Evolutionary conservation across 2,888 invertebrate species (phyloP).

Genomic region (Suillia variegata): DNA sequence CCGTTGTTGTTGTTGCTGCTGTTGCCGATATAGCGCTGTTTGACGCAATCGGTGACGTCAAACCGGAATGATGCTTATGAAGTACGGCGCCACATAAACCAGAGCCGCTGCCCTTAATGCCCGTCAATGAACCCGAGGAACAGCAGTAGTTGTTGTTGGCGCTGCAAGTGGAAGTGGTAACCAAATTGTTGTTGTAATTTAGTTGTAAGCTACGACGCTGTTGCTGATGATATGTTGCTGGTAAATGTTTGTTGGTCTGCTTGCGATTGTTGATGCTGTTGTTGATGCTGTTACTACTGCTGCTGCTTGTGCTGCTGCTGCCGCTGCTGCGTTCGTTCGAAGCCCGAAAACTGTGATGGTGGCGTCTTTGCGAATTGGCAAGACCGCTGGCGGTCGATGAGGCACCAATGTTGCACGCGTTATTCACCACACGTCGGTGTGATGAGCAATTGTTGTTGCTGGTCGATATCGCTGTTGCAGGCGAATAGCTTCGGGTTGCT

Average conservation of each 20-base stretch:
- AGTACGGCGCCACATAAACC: conserved; percentile 39
- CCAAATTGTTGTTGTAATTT: conserved; percentile 54
- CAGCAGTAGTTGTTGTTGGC: conserved; percentile 38
- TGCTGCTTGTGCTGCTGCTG: too few species aligned
- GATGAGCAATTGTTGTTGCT: conserved; percentile 31
- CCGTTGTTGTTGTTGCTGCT: conserved; percentile 37
- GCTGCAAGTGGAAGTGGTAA: conserved; percentile 44
- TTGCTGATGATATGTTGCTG: conserved; percentile 39
- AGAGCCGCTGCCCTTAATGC: conserved; percentile 25
- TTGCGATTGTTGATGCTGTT: conserved; percentile 27
- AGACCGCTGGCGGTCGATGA: background rate
- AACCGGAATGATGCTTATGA: conserved; percentile 41
- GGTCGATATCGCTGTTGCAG: conserved; percentile 23
- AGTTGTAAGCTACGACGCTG: conserved; percentile 58
- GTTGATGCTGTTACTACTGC: conserved; percentile 16
- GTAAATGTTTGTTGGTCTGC: conserved; percentile 42
- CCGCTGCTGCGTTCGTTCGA: conserved; percentile 23
- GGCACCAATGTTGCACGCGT: background rate
- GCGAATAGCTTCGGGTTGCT: conserved; percentile 11
- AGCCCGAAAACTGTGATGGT: conserved; percentile 33
- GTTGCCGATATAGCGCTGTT: conserved; percentile 35
- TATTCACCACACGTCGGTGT: background rate
- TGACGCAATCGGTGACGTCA: conserved; percentile 30
- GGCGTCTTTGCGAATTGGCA: conserved; percentile 35
- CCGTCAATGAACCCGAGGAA: conserved; percentile 17